These are phyloP conservation scores for Toxonevra muliebris DNA, from an alignment of 2,888 invertebrate genomes.

Conservation along the genomic window DNA sequence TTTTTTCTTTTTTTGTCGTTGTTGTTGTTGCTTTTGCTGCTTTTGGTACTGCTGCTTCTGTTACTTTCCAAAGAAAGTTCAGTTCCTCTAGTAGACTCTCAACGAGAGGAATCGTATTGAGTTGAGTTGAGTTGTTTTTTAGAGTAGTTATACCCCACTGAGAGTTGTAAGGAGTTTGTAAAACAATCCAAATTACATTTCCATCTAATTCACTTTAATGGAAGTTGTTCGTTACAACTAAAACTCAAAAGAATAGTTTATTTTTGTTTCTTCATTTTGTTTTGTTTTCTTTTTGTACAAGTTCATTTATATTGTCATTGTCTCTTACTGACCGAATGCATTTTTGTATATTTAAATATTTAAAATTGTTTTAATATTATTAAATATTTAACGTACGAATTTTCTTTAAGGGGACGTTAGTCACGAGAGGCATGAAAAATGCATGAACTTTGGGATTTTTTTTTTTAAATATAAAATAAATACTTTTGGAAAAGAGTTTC, in stretches of 20 bases:
- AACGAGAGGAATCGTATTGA: background rate
- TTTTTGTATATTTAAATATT: too few species aligned
- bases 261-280: background rate
- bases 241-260: constrained; percentile 16
- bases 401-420: too few species aligned
- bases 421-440: too few species aligned
- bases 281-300: constrained; percentile 20
- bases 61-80: background rate
- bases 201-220: constrained; percentile 49
- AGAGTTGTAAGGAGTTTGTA: constrained; percentile 42
- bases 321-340: too few species aligned
- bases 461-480: too few species aligned
- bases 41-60: background rate
- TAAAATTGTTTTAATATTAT: too few species aligned
- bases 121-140: constrained; percentile 21
- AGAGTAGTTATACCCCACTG: constrained; percentile 6
- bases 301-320: background rate
- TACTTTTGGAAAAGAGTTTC: too few species aligned
- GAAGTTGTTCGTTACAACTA: constrained; percentile 40
- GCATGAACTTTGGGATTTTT: too few species aligned
- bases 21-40: background rate
- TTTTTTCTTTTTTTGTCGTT: too few species aligned
- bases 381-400: too few species aligned
- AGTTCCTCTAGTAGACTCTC: constrained; percentile 23
- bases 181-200: constrained; percentile 49